phyloP scores from a whole-genome alignment of 2,888 invertebrate genomes.

The Rhingia campestris region DNA sequence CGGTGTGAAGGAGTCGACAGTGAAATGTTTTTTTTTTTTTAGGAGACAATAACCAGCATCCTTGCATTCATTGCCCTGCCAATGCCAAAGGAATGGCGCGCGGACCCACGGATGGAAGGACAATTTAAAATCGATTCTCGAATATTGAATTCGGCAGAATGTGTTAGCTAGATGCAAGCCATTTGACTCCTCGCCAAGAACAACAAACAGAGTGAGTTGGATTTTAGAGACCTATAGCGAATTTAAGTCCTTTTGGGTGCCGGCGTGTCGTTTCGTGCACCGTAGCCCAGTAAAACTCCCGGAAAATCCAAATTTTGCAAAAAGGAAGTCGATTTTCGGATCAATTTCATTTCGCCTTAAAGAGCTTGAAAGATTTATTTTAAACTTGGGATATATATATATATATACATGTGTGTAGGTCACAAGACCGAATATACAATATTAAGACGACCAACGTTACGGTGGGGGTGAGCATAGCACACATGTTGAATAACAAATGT shows the following conservation, averaged over 20 bases:
- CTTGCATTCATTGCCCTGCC: constrained; percentile 57
- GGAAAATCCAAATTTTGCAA: constrained; percentile 32
- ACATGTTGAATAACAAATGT: constrained; percentile 69
- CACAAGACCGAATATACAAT: not conserved
- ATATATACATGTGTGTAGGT: not conserved
- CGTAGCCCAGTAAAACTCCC: not conserved
- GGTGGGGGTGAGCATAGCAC: constrained; percentile 29
- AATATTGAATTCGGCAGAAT: constrained; percentile 66
- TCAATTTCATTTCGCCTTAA: constrained; percentile 57
- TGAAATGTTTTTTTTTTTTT: constrained; percentile 43
- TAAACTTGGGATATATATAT: constrained; percentile 3
- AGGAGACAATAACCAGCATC: constrained; percentile 65
- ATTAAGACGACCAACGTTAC: constrained; percentile 28
- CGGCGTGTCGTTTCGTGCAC: not conserved
- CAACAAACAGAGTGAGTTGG: not conserved
- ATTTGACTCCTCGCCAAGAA: constrained; percentile 59
- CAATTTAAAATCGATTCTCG: constrained; percentile 70
- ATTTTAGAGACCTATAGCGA: constrained; percentile 45
- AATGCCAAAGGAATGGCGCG: not conserved
- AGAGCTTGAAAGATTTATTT: constrained; percentile 52
- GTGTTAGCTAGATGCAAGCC: constrained; percentile 52
- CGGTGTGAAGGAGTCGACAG: constrained; percentile 48
- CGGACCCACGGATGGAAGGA: constrained; percentile 51
- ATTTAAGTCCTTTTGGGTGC: constrained; percentile 44
- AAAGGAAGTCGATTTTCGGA: constrained; percentile 58